Percentiles rank a stretch among this genome's conserved stretches.
Conservation (phyloP, 2,888 invertebrate genomes). For the Branchellion lobata region DNA sequence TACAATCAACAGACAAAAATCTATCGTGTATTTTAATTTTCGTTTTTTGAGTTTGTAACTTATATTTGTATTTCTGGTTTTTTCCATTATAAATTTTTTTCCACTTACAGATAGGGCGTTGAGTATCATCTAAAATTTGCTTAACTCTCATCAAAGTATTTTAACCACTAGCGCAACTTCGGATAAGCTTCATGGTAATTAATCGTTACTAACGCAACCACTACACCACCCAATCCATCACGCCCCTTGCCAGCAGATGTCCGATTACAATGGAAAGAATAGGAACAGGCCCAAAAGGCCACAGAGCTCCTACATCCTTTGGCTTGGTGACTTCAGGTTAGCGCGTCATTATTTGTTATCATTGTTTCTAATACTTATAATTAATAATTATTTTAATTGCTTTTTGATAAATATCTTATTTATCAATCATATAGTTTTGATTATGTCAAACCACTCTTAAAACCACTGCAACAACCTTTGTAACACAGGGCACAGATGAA, state of each 20-base stretch:
- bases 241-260: constrained; percentile 67
- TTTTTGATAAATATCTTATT: too few species aligned
- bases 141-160: too few species aligned
- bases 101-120: neutral
- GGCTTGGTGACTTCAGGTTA: constrained; percentile 76
- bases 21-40: neutral
- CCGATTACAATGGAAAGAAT: constrained; percentile 75
- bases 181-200: too few species aligned
- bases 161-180: too few species aligned
- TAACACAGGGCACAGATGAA: constrained; percentile 78
- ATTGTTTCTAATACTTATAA: neutral
- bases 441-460: too few species aligned
- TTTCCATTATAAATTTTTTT: neutral
- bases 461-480: too few species aligned
- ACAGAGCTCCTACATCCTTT: constrained; percentile 86
- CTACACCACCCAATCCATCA: neutral
- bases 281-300: constrained; percentile 86
- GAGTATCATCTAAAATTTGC: neutral
- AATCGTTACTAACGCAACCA: too few species aligned
- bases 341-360: neutral
- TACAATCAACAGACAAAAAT: constrained; percentile 53
- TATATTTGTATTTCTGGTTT: neutral
- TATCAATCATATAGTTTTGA: too few species aligned
- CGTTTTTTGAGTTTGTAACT: neutral
- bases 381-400: too few species aligned